phyloP scores from a whole-genome alignment of 2,888 invertebrate species.

The Caenorhabditis sp. region DNA sequence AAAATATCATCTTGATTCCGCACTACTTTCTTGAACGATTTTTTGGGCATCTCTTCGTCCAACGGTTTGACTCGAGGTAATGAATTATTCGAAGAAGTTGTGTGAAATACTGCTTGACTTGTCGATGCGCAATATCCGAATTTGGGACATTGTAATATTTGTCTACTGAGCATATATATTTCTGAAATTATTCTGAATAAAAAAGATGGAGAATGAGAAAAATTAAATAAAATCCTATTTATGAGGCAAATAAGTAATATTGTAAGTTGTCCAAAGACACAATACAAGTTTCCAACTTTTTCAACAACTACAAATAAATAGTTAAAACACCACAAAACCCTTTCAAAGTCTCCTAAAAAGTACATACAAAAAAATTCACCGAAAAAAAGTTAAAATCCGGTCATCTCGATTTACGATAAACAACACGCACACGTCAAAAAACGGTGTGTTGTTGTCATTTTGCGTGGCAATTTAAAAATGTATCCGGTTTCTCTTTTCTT shows the following conservation, averaged over 20 bases:
- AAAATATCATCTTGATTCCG: conserved; percentile 20
- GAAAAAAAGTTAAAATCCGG: neutral
- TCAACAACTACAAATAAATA: no score
- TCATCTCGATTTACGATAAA: conserved; percentile 4
- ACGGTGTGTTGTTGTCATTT: neutral
- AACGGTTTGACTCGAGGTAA: conserved; percentile 39
- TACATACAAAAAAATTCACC: neutral
- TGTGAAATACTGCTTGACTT: conserved; percentile 41
- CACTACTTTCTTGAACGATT: conserved; percentile 3
- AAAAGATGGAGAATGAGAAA: no score
- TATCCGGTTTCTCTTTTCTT: no score
- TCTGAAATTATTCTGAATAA: neutral
- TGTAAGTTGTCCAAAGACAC: no score
- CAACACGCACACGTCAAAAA: neutral
- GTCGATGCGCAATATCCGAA: conserved; percentile 25
- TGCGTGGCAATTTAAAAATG: neutral
- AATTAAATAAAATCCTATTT: no score
- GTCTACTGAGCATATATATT: neutral
- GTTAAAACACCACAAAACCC: neutral
- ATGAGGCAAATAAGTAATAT: no score
- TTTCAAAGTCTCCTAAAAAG: neutral
- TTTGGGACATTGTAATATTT: neutral
- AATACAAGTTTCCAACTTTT: no score
- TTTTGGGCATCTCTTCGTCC: conserved; percentile 30
- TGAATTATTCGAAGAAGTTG: conserved; percentile 11